Base-by-base conservation (phyloP, 2,113 vertebrate genomes). In the Eudyptes chrysolophus region DNA sequence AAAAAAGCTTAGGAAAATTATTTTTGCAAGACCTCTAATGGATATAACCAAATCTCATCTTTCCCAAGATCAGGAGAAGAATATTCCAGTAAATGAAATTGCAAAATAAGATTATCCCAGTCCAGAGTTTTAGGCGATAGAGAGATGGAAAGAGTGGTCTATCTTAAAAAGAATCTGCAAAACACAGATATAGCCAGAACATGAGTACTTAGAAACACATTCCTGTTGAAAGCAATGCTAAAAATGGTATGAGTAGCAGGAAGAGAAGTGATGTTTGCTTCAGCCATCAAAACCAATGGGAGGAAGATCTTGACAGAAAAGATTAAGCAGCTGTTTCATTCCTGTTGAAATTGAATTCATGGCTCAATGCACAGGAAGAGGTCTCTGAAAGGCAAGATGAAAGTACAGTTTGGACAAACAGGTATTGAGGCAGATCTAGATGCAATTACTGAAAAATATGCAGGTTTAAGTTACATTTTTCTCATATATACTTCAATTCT, bases 271-370 rank as follows among this genome's bases (percentile, higher is more conserved):
- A 71, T 52, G 36, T 48, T 89, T 57, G 13, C 77, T 85, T 92
- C 84, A 94, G 77, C 81, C 70, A 69, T 92, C 87, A 95, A 89
- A 94, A 82, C 74, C 65, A 82, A 69, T 3, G 2, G 52, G 29
- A 89, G 42, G 79, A 96, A 87, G 48, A 87, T 64, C 77, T 83
- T 89, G 87, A 95, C 92, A 93, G 82, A 30, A 89, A 93, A 95
- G 89, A 96, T 95, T 87, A 96, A 75, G 84, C 84, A 95, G 61
- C 65, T 92, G 44, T 68, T 94, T 71, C 89, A 89, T 52, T 93
- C 78, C 58, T 0, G 5, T 11, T 52, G 57, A 94, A 97, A 95
- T 52, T 83, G 36, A 94, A 95, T 94, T 94, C 40, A 61, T 38
- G 17, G 61, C 74, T 94, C 94, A 93, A 89, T 8, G 52, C 81